Base-by-base conservation (phyloP, 2,797 vertebrate genomes). In the Botia almorhae region DNA sequence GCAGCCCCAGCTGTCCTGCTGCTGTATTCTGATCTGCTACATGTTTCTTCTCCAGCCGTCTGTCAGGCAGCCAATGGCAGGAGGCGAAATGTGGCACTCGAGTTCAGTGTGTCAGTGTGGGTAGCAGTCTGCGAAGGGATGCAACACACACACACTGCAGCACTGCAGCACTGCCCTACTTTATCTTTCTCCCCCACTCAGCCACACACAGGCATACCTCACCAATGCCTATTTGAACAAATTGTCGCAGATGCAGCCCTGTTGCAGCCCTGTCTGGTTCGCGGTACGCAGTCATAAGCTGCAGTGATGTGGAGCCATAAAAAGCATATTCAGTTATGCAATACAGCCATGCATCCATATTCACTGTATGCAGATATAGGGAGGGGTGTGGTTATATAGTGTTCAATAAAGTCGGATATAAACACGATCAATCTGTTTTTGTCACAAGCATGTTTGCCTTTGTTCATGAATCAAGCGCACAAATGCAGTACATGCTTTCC, bases 91-190 rank as follows among this genome's bases (percentile, higher is more conserved):
- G 91, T 90, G 91, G 89, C 92, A 93, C 89, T 91, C 90, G 86
- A 92, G 92, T 93, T 94, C 93, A 94, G 90, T 93, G 92, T 93
- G 92, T 93, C 92, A 92, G 89, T 86, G 85, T 58, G 50, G 67
- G 69, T 76, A 64, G 70, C 71, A 69, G 80, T 70, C 39, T 46
- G 50, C 48, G 39, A 43, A 58, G 29, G 74, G 69, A 60, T 69
- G 70, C 70, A 72, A 75, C 48, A 68, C 65, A 63, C 67, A 72
- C 48, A 68, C 72, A 71, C 86, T 80, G 76, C 80, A 76, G 14
- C 69, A 1, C 43, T 56, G 56, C 23, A 43, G 83, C 78, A 75
- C 76, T 84, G 78, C 78, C 75, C 85, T 84, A 86, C 67, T 84
- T 84, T 82, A 82, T 58, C 76, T 80, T 65, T 67, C 68, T 61